Percentiles rank a stretch among this genome's conserved stretches.
Evolutionary conservation across 2,888 invertebrate genomes (phyloP).

Genomic region (Ectemnius cavifrons): DNA sequence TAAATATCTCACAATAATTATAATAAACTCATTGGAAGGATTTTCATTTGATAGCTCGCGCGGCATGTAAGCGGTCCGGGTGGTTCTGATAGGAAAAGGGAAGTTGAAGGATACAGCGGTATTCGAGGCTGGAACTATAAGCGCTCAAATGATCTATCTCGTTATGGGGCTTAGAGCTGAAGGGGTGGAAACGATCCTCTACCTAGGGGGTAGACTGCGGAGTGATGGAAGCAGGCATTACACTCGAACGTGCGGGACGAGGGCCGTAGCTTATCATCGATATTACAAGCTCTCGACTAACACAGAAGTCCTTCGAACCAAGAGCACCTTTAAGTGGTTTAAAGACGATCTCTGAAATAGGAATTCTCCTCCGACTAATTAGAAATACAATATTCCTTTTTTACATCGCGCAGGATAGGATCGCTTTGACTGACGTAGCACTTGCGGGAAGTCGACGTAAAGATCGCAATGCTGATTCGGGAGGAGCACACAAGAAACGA

Average conservation of each 20-base stretch:
- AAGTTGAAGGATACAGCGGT: constrained; percentile 56
- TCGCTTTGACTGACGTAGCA: too few species aligned
- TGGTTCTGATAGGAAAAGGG: constrained; percentile 17
- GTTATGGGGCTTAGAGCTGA: constrained; percentile 70
- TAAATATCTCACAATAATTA: too few species aligned
- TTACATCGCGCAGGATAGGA: too few species aligned
- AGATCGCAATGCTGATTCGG: too few species aligned
- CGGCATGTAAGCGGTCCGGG: too few species aligned
- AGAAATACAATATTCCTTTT: too few species aligned
- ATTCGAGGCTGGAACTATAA: constrained; percentile 58
- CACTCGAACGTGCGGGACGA: constrained; percentile 68
- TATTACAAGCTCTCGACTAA: constrained; percentile 68
- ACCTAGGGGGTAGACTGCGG: constrained; percentile 61
- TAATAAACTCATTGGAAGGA: too few species aligned
- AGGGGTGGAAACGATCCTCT: constrained; percentile 63
- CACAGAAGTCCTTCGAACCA: constrained; percentile 44
- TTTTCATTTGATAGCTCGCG: too few species aligned
- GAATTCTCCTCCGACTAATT: too few species aligned
- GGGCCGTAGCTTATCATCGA: constrained; percentile 72
- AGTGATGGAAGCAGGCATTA: constrained; percentile 68
- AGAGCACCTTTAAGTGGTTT: constrained; percentile 40
- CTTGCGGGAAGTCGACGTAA: too few species aligned
- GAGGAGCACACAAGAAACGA: neutral
- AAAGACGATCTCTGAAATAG: neutral
- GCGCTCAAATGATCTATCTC: constrained; percentile 70